phyloP scores from a whole-genome alignment of 2,797 vertebrate genomes.

The Eptatretus atami region DNA sequence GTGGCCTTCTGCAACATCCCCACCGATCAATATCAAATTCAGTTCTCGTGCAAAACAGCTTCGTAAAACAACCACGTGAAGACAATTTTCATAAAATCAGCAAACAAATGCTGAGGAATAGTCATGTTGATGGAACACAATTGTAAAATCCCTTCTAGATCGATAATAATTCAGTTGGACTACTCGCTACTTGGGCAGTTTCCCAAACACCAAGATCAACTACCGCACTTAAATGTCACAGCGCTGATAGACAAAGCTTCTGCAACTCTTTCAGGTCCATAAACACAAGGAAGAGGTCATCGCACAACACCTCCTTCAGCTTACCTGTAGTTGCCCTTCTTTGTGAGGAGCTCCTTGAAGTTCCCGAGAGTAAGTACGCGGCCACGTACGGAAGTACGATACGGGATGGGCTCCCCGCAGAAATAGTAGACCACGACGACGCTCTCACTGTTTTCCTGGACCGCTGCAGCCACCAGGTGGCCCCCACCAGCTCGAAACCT shows the following conservation, averaged over 20 bases:
- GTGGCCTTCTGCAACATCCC: no score
- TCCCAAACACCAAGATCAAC: neutral
- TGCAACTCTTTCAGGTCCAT: neutral
- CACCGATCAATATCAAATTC: no score
- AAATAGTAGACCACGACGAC: slow-evolving; percentile 84
- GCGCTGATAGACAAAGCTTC: neutral
- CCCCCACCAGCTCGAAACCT: no score
- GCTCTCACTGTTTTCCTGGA: slow-evolving; percentile 26
- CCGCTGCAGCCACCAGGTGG: no score
- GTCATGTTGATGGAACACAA: no score
- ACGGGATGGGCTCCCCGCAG: slow-evolving; percentile 84
- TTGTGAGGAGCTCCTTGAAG: slow-evolving; percentile 93
- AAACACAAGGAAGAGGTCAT: neutral
- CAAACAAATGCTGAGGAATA: no score
- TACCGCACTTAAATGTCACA: neutral
- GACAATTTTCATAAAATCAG: no score
- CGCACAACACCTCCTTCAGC: neutral
- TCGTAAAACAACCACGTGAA: no score
- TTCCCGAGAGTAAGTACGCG: slow-evolving; percentile 60
- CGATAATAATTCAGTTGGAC: no score
- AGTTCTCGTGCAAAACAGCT: no score
- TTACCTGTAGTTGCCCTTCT: slow-evolving; percentile 94
- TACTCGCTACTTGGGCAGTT: no score
- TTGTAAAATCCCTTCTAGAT: no score
- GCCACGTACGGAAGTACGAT: slow-evolving; percentile 62